Conservation (phyloP, 2,797 vertebrate genomes). For the Aulostomus chinensis region DNA sequence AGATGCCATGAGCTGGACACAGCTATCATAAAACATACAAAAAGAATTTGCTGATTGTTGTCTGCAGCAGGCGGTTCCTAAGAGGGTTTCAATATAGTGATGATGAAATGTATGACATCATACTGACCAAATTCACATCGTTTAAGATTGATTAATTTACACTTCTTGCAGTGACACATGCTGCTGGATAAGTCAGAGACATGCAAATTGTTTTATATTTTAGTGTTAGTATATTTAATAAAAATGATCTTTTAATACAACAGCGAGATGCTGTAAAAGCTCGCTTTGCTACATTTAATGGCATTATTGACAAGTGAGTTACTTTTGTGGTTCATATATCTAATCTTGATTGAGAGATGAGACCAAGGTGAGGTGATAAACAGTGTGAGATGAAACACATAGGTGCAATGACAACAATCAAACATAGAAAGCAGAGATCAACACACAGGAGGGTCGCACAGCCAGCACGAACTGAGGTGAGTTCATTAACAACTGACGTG, state of each 20-base stretch:
- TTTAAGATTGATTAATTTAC: slow-evolving; percentile 7
- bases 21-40: too few relatives aligned
- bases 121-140: slow-evolving; percentile 4
- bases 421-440: slow-evolving; percentile 58
- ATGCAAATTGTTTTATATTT: slow-evolving; percentile 8
- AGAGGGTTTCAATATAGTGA: slow-evolving; percentile 4
- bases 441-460: slow-evolving; percentile 64
- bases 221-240: not conserved
- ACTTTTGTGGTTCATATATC: slow-evolving; percentile 12
- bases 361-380: slow-evolving; percentile 31
- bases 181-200: slow-evolving; percentile 6
- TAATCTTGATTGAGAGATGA: slow-evolving; percentile 13
- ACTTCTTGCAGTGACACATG: slow-evolving; percentile 1
- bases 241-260: not conserved
- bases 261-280: not conserved
- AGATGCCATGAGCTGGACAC: too few relatives aligned
- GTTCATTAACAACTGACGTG: not conserved
- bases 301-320: not conserved
- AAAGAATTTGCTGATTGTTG: not conserved
- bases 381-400: slow-evolving; percentile 32
- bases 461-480: slow-evolving; percentile 47
- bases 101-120: slow-evolving; percentile 24
- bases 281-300: too few relatives aligned
- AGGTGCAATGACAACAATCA: slow-evolving; percentile 34
- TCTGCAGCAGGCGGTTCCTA: not conserved